These are phyloP conservation scores for Phodopus roborovskii DNA, from an alignment of 2,113 vertebrate genomes.

Conservation along the genomic window DNA sequence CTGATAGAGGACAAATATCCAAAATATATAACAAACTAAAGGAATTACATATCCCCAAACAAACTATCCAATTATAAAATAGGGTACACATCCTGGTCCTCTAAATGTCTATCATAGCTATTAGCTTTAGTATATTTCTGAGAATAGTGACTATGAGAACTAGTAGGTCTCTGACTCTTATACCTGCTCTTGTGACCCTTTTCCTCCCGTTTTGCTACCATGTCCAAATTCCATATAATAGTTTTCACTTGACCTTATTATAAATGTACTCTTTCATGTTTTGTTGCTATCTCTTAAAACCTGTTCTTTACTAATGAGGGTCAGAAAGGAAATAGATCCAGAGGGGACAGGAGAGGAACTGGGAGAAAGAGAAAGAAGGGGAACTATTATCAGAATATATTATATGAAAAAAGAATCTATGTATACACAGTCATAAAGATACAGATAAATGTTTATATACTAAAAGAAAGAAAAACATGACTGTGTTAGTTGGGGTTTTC, in stretches of 20 bases:
- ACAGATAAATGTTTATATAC: too few species aligned
- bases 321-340: background rate
- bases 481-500: background rate
- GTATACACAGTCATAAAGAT: fast-evolving
- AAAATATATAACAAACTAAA: background rate
- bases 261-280: background rate
- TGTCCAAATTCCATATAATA: background rate
- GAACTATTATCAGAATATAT: background rate
- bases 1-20: background rate
- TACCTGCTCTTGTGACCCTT: background rate
- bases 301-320: background rate
- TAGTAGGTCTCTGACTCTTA: background rate
- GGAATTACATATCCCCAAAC: background rate
- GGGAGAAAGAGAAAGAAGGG: background rate
- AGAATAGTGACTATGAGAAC: background rate
- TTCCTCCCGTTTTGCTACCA: background rate
- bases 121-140: background rate
- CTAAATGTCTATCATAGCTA: background rate
- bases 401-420: background rate
- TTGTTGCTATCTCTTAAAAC: background rate
- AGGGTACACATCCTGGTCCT: background rate
- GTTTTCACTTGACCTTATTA: background rate
- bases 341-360: background rate
- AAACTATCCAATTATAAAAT: background rate
- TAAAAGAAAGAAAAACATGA: background rate